Percentiles rank a stretch among this genome's conserved stretches.
phyloP scores from a whole-genome alignment of 2,113 vertebrate genomes.

The Aviceda subcristata region DNA sequence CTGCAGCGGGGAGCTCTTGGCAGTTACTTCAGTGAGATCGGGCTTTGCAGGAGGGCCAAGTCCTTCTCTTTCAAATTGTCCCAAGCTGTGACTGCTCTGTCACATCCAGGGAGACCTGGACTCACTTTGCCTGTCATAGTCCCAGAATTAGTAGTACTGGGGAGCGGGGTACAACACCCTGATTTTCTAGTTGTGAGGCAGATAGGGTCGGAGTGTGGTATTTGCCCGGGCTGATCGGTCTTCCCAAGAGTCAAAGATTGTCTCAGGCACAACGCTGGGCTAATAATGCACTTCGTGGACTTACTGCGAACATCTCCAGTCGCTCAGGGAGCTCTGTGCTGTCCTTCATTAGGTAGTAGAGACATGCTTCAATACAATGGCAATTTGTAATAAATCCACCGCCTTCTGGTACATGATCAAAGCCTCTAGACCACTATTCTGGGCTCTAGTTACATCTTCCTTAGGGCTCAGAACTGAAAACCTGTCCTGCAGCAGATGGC shows the following conservation, averaged over 20 bases:
- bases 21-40: neutral
- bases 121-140: neutral
- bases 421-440: neutral
- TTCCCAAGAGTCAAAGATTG: neutral
- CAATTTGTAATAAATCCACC: neutral
- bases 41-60: neutral
- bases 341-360: neutral
- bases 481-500: neutral
- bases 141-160: neutral
- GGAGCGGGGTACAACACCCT: neutral
- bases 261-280: neutral
- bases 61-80: neutral
- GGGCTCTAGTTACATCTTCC: neutral
- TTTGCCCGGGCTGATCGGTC: neutral
- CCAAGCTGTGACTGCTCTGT: neutral
- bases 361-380: neutral
- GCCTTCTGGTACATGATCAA: neutral
- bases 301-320: neutral
- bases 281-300: neutral
- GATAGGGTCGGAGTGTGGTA: neutral
- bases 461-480: neutral
- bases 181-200: neutral
- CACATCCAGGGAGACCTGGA: neutral
- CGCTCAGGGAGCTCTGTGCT: neutral
- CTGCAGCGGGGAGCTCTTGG: rapidly evolving